Percentiles rank a stretch among this genome's conserved stretches.
phyloP scores from a whole-genome alignment of 2,888 invertebrate genomes.

The Taphrorychus bicolor region DNA sequence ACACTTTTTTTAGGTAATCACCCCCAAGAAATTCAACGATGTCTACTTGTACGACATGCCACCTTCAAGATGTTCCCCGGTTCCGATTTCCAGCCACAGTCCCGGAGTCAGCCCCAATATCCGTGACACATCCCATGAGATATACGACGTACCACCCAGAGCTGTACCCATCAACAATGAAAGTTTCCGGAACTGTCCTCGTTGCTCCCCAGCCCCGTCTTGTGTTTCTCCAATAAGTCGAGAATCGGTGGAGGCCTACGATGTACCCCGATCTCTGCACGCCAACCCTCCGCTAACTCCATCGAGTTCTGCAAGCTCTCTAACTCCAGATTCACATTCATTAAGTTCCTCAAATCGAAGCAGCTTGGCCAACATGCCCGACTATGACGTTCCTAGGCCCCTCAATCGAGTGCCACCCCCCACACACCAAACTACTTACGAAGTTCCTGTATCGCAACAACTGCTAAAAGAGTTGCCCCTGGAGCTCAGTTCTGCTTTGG shows the following conservation, averaged over 20 bases:
- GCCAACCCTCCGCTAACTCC: constrained; percentile 31
- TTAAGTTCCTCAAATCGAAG: constrained; percentile 64
- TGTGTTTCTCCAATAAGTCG: constrained; percentile 57
- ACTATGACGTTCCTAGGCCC: constrained; percentile 74
- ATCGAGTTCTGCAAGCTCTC: constrained; percentile 66
- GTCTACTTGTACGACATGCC: constrained; percentile 75
- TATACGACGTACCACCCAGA: constrained; percentile 71
- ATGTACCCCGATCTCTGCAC: constrained; percentile 67
- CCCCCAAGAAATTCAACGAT: constrained; percentile 76
- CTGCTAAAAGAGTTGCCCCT: constrained; percentile 71
- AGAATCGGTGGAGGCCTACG: constrained; percentile 65
- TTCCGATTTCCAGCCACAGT: constrained; percentile 54
- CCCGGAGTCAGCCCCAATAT: constrained; percentile 51
- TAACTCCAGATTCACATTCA: constrained; percentile 66
- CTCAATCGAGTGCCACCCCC: constrained; percentile 53
- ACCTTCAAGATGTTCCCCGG: constrained; percentile 57
- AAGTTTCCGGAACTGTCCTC: constrained; percentile 63
- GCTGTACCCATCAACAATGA: constrained; percentile 66
- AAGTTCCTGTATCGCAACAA: constrained; percentile 58
- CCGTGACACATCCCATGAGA: constrained; percentile 58
- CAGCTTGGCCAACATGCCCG: constrained; percentile 65
- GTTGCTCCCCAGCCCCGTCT: constrained; percentile 61
- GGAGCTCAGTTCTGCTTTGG: constrained; percentile 77
- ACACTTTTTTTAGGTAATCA: constrained; percentile 67
- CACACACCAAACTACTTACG: constrained; percentile 63